phyloP scores from a whole-genome alignment of 2,113 vertebrate genomes.

The Sarotherodon lohbergeri region DNA sequence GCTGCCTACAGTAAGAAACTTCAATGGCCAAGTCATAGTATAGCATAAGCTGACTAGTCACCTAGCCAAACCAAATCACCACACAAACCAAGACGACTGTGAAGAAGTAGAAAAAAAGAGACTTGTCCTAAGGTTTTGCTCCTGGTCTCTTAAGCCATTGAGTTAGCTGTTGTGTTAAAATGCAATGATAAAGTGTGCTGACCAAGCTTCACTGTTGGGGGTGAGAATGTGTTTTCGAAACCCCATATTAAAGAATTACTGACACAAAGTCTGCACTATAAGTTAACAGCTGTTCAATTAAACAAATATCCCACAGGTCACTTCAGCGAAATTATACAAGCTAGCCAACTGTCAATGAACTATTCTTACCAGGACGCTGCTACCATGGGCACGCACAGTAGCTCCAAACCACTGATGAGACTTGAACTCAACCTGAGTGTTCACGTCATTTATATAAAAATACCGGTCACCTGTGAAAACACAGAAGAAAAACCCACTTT shows the following conservation, averaged over 20 bases:
- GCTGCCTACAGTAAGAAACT: rapidly evolving
- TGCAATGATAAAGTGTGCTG: background rate
- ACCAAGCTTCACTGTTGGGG: background rate
- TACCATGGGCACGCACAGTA: constrained; percentile 59
- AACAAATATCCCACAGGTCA: too few relatives aligned
- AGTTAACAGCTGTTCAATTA: background rate
- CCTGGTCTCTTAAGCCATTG: background rate
- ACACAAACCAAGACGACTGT: background rate
- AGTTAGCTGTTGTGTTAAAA: rapidly evolving
- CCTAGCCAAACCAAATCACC: background rate
- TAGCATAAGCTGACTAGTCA: background rate
- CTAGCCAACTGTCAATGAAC: background rate
- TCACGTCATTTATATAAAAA: constrained; percentile 51
- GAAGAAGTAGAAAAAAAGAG: background rate
- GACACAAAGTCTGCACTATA: background rate
- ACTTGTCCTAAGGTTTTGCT: background rate
- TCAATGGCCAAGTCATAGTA: background rate
- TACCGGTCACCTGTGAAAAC: constrained; percentile 55
- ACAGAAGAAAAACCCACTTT: background rate
- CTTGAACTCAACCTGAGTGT: constrained; percentile 69
- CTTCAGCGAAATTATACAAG: background rate
- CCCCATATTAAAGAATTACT: background rate
- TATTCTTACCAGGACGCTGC: constrained; percentile 55
- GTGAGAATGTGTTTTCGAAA: background rate
- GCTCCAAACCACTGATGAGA: constrained; percentile 68